Evolutionary conservation across 2,113 vertebrate genomes (phyloP).

Genomic region (Cyanocitta stelleri): DNA sequence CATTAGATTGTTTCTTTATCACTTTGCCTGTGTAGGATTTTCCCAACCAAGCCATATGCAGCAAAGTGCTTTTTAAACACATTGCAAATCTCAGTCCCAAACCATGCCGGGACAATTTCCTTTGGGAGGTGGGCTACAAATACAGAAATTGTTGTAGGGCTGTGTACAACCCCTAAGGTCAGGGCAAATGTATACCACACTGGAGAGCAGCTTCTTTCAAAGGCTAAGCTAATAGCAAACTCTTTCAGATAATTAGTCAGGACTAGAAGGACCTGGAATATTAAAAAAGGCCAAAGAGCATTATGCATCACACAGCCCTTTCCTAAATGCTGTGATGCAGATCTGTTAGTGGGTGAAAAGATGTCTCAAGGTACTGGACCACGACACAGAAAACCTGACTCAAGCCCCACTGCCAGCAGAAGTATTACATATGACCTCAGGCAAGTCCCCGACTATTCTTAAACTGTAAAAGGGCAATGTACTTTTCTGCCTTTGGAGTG

Average conservation of each 20-base stretch:
- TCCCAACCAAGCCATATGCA: background rate
- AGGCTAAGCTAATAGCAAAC: background rate
- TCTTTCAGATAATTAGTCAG: background rate
- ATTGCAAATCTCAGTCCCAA: background rate
- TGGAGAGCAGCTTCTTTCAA: background rate
- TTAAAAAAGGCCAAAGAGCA: background rate
- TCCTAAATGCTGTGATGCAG: background rate
- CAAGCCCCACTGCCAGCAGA: background rate
- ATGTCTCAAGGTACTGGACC: background rate
- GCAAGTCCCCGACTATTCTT: background rate
- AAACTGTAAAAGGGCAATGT: background rate
- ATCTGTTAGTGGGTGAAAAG: background rate
- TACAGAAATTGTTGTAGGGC: background rate
- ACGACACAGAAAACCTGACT: background rate
- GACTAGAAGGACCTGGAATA: background rate
- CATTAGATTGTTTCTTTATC: constrained; percentile 14
- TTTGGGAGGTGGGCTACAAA: background rate
- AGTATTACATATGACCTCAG: background rate
- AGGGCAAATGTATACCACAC: background rate
- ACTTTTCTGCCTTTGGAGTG: background rate
- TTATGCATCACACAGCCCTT: background rate
- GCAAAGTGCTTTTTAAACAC: background rate
- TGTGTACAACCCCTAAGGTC: background rate
- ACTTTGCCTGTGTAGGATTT: background rate
- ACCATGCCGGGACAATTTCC: background rate